Evolutionary conservation across 1,140 invertebrate genomes (phyloP), one percentile per base, ranked within the genome.

Genomic region (Eupeodes corollae): DNA sequence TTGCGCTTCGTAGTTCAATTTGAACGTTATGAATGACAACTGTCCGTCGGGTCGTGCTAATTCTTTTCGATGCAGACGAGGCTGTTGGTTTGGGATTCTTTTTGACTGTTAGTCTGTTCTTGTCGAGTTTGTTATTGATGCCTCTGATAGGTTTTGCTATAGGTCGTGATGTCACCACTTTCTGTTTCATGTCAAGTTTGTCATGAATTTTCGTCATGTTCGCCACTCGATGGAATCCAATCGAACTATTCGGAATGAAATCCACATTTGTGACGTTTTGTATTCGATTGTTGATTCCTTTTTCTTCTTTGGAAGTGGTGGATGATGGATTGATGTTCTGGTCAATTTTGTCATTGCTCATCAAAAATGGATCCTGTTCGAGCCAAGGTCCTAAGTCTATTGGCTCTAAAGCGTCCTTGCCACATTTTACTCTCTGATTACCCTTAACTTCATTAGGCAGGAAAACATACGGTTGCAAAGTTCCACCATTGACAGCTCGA

Each of bases 301-400:
- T 67, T 18, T 63, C 58, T 40, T 66, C 61, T 37, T 61, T 61
- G 8, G 31, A 30, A 3, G 34, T 33, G 3, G 35, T 51, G 8
- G 53, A 42, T 13, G 37, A 38, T 38, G 1, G 14, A 26, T 19
- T 19, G 14, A 26, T 31, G 31, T 32, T 33, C 16, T 13, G 35
- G 21, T 19, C 18, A 13, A 21, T 14, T 43, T 38, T 44, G 12
- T 30, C 15, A 31, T 32, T 26, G 32, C 16, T 18, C n/a, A 39
- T 18, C 2, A 39, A 34, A 31, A 68, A 67, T 9, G 65, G 65
- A 57, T 68, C 65, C 12, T 58, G 52, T 42, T 68, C 66, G 13
- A 65, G 48, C 66, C 66, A 68, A n/a, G 66, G 61, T 12, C 51
- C 55, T 6, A 68, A 51, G 44, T 68, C 65, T 32, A 68, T 65